These are phyloP conservation scores for Diplosoma virens DNA, from an alignment of 23 tunicate genomes.

Conservation along the genomic window DNA sequence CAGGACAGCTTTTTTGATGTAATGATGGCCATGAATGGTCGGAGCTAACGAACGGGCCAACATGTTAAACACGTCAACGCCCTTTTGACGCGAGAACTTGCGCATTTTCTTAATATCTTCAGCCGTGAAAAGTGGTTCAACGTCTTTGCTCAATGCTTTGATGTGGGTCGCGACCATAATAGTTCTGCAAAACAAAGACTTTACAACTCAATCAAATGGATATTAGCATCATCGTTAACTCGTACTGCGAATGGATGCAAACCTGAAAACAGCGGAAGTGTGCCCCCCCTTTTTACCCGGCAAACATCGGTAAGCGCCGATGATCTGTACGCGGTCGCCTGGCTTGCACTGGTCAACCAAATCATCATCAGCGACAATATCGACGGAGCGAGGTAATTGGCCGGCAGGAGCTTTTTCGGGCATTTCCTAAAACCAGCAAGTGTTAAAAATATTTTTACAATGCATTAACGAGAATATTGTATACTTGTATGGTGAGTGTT, in stretches of 20 bases:
- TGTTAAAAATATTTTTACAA: not conserved
- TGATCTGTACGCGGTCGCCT: conserved; percentile 90
- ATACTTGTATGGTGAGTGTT: conserved; percentile 77
- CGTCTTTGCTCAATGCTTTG: conserved; percentile 83
- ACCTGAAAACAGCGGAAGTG: conserved; percentile 86
- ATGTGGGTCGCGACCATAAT: conserved; percentile 86
- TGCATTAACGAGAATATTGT: not conserved
- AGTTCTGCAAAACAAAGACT: conserved; percentile 41
- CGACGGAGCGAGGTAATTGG: conserved; percentile 93
- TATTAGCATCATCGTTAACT: not conserved
- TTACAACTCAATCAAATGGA: not conserved
- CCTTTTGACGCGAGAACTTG: conserved; percentile 64
- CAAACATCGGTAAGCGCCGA: conserved; percentile 91
- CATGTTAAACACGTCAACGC: conserved; percentile 65
- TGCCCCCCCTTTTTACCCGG: conserved; percentile 93
- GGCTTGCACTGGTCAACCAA: conserved; percentile 94
- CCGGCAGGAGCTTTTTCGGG: conserved; percentile 99
- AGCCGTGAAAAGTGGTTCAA: conserved; percentile 62
- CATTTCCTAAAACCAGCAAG: conserved; percentile 95
- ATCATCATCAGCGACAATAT: conserved; percentile 88
- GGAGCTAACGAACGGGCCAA: conserved; percentile 96
- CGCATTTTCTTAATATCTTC: conserved; percentile 77
- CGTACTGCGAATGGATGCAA: no score
- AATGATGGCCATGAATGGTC: conserved; percentile 92
- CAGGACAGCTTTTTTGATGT: conserved; percentile 92